Percentiles rank a stretch among this genome's conserved stretches.
These are phyloP conservation scores for Lottia gigantea DNA, from an alignment of 2,888 invertebrate species.

Conservation along the genomic window DNA sequence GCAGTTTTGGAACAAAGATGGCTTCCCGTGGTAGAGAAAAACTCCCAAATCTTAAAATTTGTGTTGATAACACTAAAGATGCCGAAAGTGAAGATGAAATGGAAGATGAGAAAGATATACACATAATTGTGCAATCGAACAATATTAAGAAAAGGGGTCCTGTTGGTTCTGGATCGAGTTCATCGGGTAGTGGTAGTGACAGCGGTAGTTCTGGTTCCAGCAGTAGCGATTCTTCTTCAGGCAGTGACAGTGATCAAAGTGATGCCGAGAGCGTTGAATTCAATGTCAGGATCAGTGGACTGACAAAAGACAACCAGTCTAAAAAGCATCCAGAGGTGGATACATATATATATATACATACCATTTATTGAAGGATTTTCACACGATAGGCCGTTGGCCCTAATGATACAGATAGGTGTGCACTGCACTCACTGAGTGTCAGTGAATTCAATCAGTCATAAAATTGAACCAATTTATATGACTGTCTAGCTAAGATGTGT, in stretches of 20 bases:
- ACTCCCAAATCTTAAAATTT: constrained; percentile 61
- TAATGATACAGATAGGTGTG: too few relatives aligned
- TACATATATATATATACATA: too few relatives aligned
- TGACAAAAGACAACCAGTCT: background rate
- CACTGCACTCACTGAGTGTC: too few relatives aligned
- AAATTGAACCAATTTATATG: too few relatives aligned
- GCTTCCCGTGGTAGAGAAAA: constrained; percentile 42
- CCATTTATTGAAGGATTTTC: too few relatives aligned
- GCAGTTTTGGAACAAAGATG: constrained; percentile 32
- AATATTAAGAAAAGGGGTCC: constrained; percentile 1
- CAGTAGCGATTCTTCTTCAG: background rate
- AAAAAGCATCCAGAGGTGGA: background rate
- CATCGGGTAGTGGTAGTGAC: background rate
- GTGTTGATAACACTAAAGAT: constrained; percentile 57
- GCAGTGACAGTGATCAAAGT: background rate
- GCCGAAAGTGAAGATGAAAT: constrained; percentile 36
- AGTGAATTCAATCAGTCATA: too few relatives aligned
- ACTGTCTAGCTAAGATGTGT: too few relatives aligned
- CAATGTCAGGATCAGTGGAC: background rate
- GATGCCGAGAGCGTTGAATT: constrained; percentile 1
- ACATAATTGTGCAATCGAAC: background rate
- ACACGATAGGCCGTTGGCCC: too few relatives aligned
- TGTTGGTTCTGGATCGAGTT: background rate
- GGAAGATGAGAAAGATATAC: constrained; percentile 28
- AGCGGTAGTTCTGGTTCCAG: too few relatives aligned